Percentiles rank a stretch among this genome's conserved stretches.
Evolutionary conservation across 2,888 invertebrate species (phyloP).

Genomic region (Andrena haemorrhoa): DNA sequence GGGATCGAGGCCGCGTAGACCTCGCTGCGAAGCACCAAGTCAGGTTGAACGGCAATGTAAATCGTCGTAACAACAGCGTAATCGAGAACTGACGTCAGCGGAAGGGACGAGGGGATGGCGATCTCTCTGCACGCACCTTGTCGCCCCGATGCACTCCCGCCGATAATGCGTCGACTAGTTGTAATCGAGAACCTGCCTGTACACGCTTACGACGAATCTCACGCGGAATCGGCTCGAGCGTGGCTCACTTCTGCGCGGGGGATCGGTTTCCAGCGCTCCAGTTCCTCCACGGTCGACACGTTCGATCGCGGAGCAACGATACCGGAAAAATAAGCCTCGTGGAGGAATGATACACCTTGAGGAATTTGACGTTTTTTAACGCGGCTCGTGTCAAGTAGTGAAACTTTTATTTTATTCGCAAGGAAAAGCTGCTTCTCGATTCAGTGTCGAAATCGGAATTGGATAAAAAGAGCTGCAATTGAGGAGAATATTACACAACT

Average conservation of each 20-base stretch:
- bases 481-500: no score
- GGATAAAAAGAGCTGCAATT: no score
- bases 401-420: no score
- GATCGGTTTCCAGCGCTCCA: neutral
- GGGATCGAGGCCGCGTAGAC: constrained; percentile 2
- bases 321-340: neutral
- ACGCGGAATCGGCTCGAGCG: constrained; percentile 23
- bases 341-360: no score
- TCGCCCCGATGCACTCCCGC: constrained; percentile 24
- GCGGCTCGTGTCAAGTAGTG: no score
- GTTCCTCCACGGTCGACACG: constrained; percentile 6
- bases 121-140: constrained; percentile 38
- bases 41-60: constrained; percentile 29
- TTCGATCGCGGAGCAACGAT: neutral
- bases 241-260: neutral
- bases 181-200: constrained; percentile 38
- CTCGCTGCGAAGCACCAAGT: constrained; percentile 9
- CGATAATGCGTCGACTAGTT: constrained; percentile 46
- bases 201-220: constrained; percentile 12
- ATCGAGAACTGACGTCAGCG: constrained; percentile 51
- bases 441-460: no score
- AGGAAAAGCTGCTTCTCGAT: no score
- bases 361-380: no score
- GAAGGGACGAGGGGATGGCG: constrained; percentile 23
- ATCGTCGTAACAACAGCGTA: constrained; percentile 44